Evolutionary conservation across 2,888 invertebrate genomes (phyloP), one percentile per base, ranked within the genome.

Genomic region (Carpatolechia fugitivella): DNA sequence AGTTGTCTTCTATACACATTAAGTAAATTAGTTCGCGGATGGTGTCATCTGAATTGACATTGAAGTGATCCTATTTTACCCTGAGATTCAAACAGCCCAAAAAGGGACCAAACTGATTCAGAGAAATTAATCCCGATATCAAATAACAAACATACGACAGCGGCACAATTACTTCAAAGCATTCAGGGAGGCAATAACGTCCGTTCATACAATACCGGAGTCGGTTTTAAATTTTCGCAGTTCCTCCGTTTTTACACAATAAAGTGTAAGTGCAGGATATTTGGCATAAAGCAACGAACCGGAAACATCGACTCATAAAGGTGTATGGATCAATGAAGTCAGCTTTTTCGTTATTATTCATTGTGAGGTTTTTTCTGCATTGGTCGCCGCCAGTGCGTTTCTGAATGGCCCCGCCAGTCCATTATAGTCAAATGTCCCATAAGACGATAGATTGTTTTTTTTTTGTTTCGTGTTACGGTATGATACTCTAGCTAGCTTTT

Each of bases 341-440:
- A 36, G 64, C 70, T 72, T 73, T 72, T 69, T 56, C 33, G 44
- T 18, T 40, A 33, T 29, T n/a, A 11, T 44, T 24, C 24, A 24
- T 40, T 40, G 40, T 40, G 10, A 8, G 13, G 14, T 40, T 44
- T 44, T 44, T 44, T 44, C 13, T n/a, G 18, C 24, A 56, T 54
- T 56, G 50, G 54, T 57, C 56, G 59, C 60, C 61, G 58, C 56
- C 51, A 20, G 51, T 44, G 52, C 24, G 48, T 48, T 54, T 24
- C 54, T 66, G 64, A 69, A 70, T 72, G 60, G 64, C 58, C n/a
- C 55, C 52, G 56, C 62, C 65, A 72, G 64, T 70, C 73, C 58
- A 75, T 75, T 72, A 64, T 72, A 68, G 61, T 69, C 68, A 71
- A 74, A 75, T 66, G 68, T 69, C 69, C 66, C 72, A 66, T 70